These are phyloP conservation scores for Lanius collurio DNA, from an alignment of 2,113 vertebrate species.

Conservation along the genomic window DNA sequence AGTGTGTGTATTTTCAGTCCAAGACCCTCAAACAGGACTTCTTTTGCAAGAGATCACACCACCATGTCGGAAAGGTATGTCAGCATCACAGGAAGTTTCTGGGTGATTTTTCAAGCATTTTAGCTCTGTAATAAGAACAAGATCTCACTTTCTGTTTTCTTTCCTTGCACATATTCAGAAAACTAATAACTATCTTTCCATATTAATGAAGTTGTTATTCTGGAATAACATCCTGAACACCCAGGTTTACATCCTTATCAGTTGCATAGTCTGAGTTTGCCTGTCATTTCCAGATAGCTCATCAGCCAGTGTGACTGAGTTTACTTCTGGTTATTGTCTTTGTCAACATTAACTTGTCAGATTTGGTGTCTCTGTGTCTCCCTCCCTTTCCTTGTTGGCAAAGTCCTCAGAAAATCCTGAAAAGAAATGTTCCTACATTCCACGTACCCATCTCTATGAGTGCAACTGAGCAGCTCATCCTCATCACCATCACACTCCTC, in stretches of 20 bases:
- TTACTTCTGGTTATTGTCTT: not conserved
- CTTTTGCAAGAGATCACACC: not conserved
- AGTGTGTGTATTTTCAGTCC: not conserved
- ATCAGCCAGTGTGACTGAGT: not conserved
- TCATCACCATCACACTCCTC: not conserved
- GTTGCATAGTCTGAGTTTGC: not conserved
- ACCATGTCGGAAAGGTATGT: not conserved
- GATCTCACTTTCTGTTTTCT: not conserved
- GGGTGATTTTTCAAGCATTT: not conserved
- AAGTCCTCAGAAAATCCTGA: not conserved
- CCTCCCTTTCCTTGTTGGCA: not conserved
- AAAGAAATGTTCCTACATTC: not conserved
- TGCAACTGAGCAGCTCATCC: not conserved
- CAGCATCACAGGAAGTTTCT: not conserved
- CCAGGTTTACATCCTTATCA: not conserved
- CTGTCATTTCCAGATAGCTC: not conserved
- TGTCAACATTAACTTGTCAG: not conserved
- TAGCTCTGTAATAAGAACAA: not conserved
- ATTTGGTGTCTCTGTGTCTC: not conserved
- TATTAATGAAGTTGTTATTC: not conserved
- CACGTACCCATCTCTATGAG: not conserved
- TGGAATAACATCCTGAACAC: not conserved
- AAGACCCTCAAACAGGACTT: not conserved
- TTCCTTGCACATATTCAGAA: not conserved
- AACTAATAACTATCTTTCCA: not conserved